Conservation (phyloP, 2,888 invertebrate genomes). For the Eupithecia exiguata region DNA sequence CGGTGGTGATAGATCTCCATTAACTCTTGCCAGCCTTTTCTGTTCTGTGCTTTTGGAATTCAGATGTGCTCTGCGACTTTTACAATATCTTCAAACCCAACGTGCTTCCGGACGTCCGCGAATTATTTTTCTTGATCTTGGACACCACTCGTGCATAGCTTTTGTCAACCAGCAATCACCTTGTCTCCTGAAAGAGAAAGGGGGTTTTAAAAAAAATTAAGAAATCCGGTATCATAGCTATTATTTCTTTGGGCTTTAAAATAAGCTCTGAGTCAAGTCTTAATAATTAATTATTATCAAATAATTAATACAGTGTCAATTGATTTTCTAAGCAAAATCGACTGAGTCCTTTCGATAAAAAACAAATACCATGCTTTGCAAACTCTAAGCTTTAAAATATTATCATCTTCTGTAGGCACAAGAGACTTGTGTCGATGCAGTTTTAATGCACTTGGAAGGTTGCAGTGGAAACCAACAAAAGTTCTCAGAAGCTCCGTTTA, state of each 20-base stretch:
- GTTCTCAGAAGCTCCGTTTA: constrained; percentile 13
- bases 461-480: constrained; percentile 5
- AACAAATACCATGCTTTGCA: neutral
- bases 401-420: neutral
- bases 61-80: neutral
- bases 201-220: too few species aligned
- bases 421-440: neutral
- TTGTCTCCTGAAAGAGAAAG: neutral
- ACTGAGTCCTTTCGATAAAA: neutral
- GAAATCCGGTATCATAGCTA: too few species aligned
- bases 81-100: neutral
- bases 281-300: too few species aligned
- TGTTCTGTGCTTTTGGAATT: neutral
- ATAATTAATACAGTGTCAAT: too few species aligned
- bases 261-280: too few species aligned
- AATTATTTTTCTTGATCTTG: neutral
- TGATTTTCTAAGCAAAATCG: too few species aligned
- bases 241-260: too few species aligned
- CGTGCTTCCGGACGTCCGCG: neutral
- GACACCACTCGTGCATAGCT: too few species aligned
- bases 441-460: constrained; percentile 14
- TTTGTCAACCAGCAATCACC: too few species aligned
- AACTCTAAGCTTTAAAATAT: neutral
- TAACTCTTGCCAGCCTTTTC: neutral
- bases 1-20: neutral